phyloP scores from a whole-genome alignment of 1,140 invertebrate genomes.

The Ephestia elutella region DNA sequence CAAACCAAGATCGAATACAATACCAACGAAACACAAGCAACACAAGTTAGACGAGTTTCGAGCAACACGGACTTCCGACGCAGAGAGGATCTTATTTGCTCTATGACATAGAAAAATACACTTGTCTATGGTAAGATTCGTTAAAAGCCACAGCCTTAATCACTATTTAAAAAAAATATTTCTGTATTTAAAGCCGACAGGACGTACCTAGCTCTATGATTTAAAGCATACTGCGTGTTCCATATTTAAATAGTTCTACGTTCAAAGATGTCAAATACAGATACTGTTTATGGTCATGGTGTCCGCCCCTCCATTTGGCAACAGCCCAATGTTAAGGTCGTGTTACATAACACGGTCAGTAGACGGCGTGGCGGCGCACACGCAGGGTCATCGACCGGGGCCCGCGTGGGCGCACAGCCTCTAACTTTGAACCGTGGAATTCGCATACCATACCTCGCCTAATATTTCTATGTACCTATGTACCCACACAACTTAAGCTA shows the following conservation, averaged over 20 bases:
- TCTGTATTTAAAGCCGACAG: too few relatives aligned
- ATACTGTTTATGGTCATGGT: neutral
- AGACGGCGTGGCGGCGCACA: conserved; percentile 66
- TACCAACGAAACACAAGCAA: too few relatives aligned
- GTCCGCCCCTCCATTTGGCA: neutral
- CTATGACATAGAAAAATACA: too few relatives aligned
- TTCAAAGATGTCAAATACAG: neutral
- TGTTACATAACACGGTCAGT: conserved; percentile 54
- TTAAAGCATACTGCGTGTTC: neutral
- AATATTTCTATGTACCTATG: neutral
- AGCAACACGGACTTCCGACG: too few relatives aligned
- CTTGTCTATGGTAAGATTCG: too few relatives aligned
- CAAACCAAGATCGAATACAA: too few relatives aligned
- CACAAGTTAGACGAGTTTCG: too few relatives aligned
- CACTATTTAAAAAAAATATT: too few relatives aligned
- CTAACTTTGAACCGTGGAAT: conserved; percentile 43
- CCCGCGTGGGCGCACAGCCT: conserved; percentile 50
- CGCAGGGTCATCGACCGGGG: conserved; percentile 59
- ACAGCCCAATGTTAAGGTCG: conserved; percentile 61
- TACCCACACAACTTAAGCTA: neutral
- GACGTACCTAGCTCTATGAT: too few relatives aligned
- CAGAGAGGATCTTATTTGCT: too few relatives aligned
- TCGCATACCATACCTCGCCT: conserved; percentile 9
- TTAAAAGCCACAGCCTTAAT: too few relatives aligned
- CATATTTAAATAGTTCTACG: neutral